Conservation (phyloP, 2,797 vertebrate species). For the Enteromius afrohamiltoni region DNA sequence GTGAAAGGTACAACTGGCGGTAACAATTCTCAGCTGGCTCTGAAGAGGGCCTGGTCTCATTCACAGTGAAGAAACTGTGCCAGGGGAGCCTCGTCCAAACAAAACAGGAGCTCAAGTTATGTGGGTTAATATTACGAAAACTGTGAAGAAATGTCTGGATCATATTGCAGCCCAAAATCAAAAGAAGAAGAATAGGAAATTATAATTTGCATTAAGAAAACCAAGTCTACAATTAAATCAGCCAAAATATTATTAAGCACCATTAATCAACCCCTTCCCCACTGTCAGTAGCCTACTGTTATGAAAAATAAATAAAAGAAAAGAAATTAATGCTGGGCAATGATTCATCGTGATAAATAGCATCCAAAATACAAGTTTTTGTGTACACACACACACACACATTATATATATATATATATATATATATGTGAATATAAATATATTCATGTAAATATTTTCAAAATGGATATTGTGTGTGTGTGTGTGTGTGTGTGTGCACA, state of each 20-base stretch:
- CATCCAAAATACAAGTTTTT: too few species aligned
- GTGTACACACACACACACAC: too few species aligned
- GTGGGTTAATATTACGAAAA: slow-evolving; percentile 47
- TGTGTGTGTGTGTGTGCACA: too few species aligned
- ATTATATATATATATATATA: too few species aligned
- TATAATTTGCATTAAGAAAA: slow-evolving; percentile 11
- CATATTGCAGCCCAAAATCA: not conserved
- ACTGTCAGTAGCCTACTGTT: not conserved
- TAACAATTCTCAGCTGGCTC: slow-evolving; percentile 28
- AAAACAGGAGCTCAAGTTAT: slow-evolving; percentile 71
- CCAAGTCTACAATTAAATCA: slow-evolving; percentile 15
- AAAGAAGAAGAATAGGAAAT: slow-evolving; percentile 26
- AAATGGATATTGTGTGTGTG: too few species aligned
- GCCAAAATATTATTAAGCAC: not conserved
- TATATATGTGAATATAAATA: too few species aligned
- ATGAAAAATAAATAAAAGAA: too few species aligned
- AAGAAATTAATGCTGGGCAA: too few species aligned
- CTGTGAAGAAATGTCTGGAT: slow-evolving; percentile 25
- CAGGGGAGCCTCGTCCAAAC: slow-evolving; percentile 65
- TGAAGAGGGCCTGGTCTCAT: not conserved
- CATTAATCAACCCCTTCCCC: not conserved
- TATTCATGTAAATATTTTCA: too few species aligned
- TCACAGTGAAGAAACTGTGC: slow-evolving; percentile 41
- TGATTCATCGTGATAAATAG: too few species aligned
- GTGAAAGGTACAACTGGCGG: slow-evolving; percentile 34